Base-by-base conservation (phyloP, 1,140 invertebrate species). In the Macrobrachium nipponense region DNA sequence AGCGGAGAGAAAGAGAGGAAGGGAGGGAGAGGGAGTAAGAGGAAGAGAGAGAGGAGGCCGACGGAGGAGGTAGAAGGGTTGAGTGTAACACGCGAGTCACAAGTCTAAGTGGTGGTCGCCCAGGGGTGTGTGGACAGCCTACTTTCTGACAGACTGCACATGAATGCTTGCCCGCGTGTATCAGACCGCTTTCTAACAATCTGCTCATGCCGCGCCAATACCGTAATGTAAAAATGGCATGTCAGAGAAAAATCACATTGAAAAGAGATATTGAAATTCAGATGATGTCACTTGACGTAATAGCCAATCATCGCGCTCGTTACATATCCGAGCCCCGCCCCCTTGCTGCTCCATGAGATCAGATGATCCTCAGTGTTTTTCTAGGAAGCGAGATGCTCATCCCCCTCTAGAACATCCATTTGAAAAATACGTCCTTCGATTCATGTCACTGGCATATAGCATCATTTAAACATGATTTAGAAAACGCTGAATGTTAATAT, bases 261-360 rank as follows among this genome's bases (percentile, higher is more conserved):
- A 87, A 87, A 83, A 87, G 86, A 87, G 86, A 83, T 87, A 87
- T 87, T 87, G 86, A 87, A 87, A 87, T 87, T 87, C 86, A 87
- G 86, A 87, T 87, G 86, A 87, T 87, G 86, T 87, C 86, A 87
- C 86, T 87, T 83, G 80, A 82, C 75, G 75, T 83, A 75, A 82
- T 80, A 83, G 86, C 86, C 86, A 87, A 87, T 87, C 86, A 87
- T 82, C 58, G 76, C 66, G 61, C 86, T 80, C 86, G 86, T 87
- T 87, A 87, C 86, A 87, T 83, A 87, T 79, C 66, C 10, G 51
- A 78, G 86, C 72, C 81, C 86, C 86, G 86, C 86, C 86, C 86
- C 77, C 61, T 80, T 68, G 27, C 66, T 75, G 77, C 84, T 86
- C 84, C 76, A 79, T 79, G 84, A 80, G 77, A 80, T 86, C 68